Evolutionary conservation across 1,140 invertebrate species (phyloP).

Genomic region (Brachionus rubens): DNA sequence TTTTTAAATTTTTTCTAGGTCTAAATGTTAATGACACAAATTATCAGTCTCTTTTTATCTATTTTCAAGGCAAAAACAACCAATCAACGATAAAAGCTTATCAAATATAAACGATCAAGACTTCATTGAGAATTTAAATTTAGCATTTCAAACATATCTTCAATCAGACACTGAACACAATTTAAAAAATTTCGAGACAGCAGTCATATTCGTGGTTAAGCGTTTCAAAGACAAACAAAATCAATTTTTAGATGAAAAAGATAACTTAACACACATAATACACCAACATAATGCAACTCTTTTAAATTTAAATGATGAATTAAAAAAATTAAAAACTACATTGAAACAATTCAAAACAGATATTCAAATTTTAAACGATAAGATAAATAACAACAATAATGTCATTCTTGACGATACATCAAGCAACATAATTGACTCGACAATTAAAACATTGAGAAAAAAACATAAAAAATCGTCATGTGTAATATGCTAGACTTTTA

Average conservation of each 20-base stretch:
- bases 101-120: background rate
- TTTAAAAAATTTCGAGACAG: constrained; percentile 35
- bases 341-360: constrained; percentile 28
- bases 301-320: background rate
- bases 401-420: no score
- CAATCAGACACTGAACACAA: background rate
- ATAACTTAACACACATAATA: background rate
- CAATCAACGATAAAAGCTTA: no score
- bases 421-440: no score
- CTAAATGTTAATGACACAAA: no score
- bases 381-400: background rate
- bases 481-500: background rate
- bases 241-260: background rate
- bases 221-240: background rate
- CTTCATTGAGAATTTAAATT: constrained; percentile 23
- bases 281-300: background rate
- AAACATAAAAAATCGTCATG: constrained; percentile 23
- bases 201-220: constrained; percentile 7
- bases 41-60: no score
- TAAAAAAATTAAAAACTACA: constrained; percentile 16
- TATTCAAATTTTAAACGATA: constrained; percentile 1
- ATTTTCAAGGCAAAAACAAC: no score
- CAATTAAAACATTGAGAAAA: background rate
- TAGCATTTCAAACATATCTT: background rate
- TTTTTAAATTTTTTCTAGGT: no score